Conservation (phyloP, 2,797 vertebrate genomes). For the Pipistrellus pygmaeus region DNA sequence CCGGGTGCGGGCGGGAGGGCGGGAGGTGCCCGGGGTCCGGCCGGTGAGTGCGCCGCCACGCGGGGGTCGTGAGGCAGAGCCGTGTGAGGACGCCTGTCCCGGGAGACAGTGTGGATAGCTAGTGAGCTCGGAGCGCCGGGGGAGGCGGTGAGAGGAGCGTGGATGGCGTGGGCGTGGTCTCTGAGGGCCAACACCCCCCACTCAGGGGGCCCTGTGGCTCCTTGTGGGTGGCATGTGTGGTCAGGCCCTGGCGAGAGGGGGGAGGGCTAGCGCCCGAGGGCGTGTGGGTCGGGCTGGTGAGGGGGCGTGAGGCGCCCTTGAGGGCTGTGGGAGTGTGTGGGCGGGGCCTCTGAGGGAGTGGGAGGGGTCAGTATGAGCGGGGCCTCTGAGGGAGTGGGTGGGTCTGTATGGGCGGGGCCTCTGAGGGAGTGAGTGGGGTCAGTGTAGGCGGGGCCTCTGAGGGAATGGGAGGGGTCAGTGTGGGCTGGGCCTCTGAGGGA, state of each 20-base stretch:
- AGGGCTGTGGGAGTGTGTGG: not conserved
- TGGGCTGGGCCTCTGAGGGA: not conserved
- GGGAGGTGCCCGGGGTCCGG: not conserved
- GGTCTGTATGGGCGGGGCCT: not conserved
- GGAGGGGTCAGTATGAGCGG: too few relatives aligned
- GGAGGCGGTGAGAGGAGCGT: not conserved
- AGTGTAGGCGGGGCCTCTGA: not conserved
- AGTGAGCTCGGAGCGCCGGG: not conserved
- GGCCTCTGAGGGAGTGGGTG: too few relatives aligned
- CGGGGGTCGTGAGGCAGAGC: too few relatives aligned
- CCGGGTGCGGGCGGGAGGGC: not conserved
- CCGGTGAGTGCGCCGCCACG: rapidly evolving
- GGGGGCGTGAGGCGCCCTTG: too few relatives aligned
- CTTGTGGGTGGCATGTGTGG: not conserved
- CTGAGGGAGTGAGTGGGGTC: not conserved
- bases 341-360: not conserved
- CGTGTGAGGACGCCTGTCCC: not conserved
- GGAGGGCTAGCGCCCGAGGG: not conserved
- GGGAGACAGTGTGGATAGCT: not conserved
- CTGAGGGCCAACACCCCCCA: not conserved
- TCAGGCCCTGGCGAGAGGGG: not conserved
- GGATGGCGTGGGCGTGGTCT: not conserved
- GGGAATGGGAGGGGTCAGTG: not conserved
- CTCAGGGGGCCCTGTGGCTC: too few relatives aligned
- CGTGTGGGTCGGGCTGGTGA: not conserved